Base-by-base conservation (phyloP, 1,140 invertebrate genomes). In the Reticulitermes speratus region DNA sequence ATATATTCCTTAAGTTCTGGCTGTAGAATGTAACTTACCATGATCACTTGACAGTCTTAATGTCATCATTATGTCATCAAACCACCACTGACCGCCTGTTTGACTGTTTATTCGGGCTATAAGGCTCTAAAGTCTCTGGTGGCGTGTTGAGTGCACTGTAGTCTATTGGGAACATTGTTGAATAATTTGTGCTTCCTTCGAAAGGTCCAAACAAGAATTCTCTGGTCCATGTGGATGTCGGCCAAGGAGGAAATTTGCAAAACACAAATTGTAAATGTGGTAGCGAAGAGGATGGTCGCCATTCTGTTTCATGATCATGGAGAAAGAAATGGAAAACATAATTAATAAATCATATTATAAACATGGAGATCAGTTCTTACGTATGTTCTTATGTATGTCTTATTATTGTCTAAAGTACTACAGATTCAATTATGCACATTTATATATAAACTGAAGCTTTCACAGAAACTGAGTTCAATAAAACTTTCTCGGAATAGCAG, bases 41-140 rank as follows among this genome's bases (percentile, higher is more conserved):
- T 30, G n/a, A 14, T 14, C 65, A 75, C 65, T 75, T 75, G 8
- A 65, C 65, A 75, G 19, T 55, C 19, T 12, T 75, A 65, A 75
- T 16, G n/a, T 9, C n/a, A 16, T 25, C n/a, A n/a, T 23, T 65
- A 25, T 11, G 9, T 59, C 32, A 48, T 82, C 75, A 95, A 75
- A 95, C 94, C 87, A 95, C 93, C 85, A 96, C 93, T 83, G 95
- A 95, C 90, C 94, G 93, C 90, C 95, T 91, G 89, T 94, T 95
- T 85, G 93, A 93, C 89, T 93, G 94, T 88, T 93, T 94, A 88
- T 94, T 92, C 3, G 94, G 94, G 86, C 92, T 93, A 89, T 95
- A 96, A 86, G 94, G 93, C 90, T 95, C 95, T 84, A 95, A 88
- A 88, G 94, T 94, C 83, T 94, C 94, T 86, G 93, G 93, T 87